Percentiles rank a stretch among this genome's conserved stretches.
Conservation (phyloP, 2,888 invertebrate species). For the Drosophila lacicola region DNA sequence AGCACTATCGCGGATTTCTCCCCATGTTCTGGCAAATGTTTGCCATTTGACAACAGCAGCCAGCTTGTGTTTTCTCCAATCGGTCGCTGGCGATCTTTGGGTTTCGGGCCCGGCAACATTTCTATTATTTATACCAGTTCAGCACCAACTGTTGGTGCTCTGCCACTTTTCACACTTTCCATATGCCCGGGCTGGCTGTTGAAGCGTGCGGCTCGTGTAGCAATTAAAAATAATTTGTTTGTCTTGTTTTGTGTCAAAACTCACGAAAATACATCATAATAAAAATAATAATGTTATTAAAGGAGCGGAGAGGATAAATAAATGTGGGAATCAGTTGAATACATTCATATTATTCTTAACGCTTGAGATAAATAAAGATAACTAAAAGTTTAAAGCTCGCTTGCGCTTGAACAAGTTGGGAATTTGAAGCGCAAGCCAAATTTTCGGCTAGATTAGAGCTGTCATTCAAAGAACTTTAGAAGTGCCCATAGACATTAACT, state of each 20-base stretch:
- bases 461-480: slow-evolving; percentile 23
- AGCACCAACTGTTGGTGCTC: slow-evolving; percentile 45
- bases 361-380: too few relatives aligned
- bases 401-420: neutral
- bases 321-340: slow-evolving; percentile 3
- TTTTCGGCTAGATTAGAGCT: slow-evolving; percentile 18
- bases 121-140: slow-evolving; percentile 73
- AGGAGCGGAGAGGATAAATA: slow-evolving; percentile 36
- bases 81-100: slow-evolving; percentile 57
- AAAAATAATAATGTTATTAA: slow-evolving; percentile 58
- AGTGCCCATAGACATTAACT: slow-evolving; percentile 59
- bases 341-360: neutral
- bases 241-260: slow-evolving; percentile 74
- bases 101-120: slow-evolving; percentile 59
- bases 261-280: slow-evolving; percentile 70
- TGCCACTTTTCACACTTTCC: slow-evolving; percentile 77
- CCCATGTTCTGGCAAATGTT: slow-evolving; percentile 70
- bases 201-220: slow-evolving; percentile 59
- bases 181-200: slow-evolving; percentile 26
- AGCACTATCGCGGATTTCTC: slow-evolving; percentile 46
- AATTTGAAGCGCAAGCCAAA: neutral
- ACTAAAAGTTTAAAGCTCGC: too few relatives aligned
- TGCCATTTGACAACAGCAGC: slow-evolving; percentile 65
- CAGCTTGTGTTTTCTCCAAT: slow-evolving; percentile 50
- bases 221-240: slow-evolving; percentile 81